Evolutionary conservation across 1,140 invertebrate species (phyloP).

Genomic region (Drosophila mojavensis): DNA sequence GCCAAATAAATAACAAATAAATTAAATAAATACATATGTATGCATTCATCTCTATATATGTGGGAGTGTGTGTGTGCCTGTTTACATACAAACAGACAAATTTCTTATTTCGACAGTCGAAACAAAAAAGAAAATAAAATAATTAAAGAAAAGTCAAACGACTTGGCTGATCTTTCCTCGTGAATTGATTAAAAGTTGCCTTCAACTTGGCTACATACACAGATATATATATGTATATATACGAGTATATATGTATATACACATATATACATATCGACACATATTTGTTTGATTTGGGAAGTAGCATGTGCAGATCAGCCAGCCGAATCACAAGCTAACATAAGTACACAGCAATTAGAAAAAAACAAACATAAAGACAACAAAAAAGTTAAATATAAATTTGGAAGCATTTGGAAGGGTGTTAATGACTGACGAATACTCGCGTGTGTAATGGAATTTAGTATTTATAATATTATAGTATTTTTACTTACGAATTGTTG

Average conservation of each 20-base stretch:
- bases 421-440: too few relatives aligned
- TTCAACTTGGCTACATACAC: conserved; percentile 52
- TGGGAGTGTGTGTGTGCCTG: not conserved
- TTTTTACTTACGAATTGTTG: too few relatives aligned
- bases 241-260: not conserved
- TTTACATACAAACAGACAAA: conserved; percentile 22
- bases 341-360: conserved; percentile 66
- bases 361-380: conserved; percentile 36
- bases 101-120: conserved; percentile 66
- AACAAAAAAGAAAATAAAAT: not conserved
- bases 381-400: conserved; percentile 48
- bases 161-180: conserved; percentile 54
- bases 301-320: conserved; percentile 34
- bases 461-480: too few relatives aligned
- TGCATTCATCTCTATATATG: conserved; percentile 7
- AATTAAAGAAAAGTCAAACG: conserved; percentile 54
- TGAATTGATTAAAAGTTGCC: conserved; percentile 76
- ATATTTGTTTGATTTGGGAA: conserved; percentile 50
- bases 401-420: too few relatives aligned
- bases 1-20: conserved; percentile 79
- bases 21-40: conserved; percentile 68
- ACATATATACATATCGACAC: not conserved
- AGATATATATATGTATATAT: conserved; percentile 2
- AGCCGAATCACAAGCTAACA: conserved; percentile 47
- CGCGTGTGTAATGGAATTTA: too few relatives aligned